Evolutionary conservation across 1,140 invertebrate genomes (phyloP).

Genomic region (Stenopsyche tienmushanensis): DNA sequence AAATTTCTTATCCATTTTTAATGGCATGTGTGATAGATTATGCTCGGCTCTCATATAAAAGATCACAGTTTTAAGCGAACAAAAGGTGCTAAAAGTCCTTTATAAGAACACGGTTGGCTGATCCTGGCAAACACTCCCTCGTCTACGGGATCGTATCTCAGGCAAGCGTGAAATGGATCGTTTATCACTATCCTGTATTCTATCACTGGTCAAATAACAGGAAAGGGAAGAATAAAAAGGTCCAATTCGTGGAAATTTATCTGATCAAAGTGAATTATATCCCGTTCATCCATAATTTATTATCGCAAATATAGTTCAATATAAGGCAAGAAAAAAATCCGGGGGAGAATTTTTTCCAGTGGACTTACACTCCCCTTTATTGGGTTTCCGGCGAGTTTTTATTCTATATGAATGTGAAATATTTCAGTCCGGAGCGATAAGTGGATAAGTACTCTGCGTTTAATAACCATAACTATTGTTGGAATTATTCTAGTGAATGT

Average conservation of each 20-base stretch:
- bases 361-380: neutral
- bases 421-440: too few relatives aligned
- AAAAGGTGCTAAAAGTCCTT: constrained; percentile 17
- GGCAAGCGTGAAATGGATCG: constrained; percentile 33
- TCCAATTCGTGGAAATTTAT: constrained; percentile 31
- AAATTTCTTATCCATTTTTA: too few relatives aligned
- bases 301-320: neutral
- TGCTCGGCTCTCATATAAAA: too few relatives aligned
- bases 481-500: too few relatives aligned
- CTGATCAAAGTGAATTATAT: constrained; percentile 8
- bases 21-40: too few relatives aligned
- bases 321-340: too few relatives aligned
- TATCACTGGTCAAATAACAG: constrained; percentile 36
- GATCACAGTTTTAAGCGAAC: too few relatives aligned
- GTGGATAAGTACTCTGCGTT: too few relatives aligned
- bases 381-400: neutral
- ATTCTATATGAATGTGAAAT: neutral
- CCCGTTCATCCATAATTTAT: constrained; percentile 4
- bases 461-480: too few relatives aligned
- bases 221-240: constrained; percentile 32
- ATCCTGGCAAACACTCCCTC: constrained; percentile 10
- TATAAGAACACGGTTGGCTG: constrained; percentile 16
- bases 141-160: constrained; percentile 3
- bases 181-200: constrained; percentile 34
- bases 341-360: neutral